These are phyloP conservation scores for Epizoanthus rinbou DNA, from an alignment of 92 coral and sea anemone genomes.

Conservation along the genomic window DNA sequence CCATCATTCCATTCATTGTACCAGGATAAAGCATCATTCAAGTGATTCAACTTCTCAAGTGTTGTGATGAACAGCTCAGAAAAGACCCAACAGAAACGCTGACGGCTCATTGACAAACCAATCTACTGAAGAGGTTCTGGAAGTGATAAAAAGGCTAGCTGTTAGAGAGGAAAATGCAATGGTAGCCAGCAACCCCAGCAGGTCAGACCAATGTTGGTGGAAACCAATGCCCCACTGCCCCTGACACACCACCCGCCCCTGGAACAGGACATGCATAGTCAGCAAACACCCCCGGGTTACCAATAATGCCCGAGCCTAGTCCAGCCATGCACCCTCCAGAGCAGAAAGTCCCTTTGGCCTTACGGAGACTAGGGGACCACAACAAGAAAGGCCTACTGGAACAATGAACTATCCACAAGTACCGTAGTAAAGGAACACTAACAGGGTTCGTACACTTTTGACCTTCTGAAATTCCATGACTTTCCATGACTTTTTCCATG, in stretches of 20 bases:
- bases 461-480: too few species aligned
- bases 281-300: not conserved
- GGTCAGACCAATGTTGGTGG: not conserved
- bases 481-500: too few species aligned
- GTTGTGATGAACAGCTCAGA: too few species aligned
- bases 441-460: too few species aligned
- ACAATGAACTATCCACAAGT: conserved; percentile 21
- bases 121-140: too few species aligned
- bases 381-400: conserved; percentile 31
- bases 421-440: not conserved
- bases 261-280: not conserved
- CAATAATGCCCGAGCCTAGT: not conserved
- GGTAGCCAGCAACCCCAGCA: not conserved
- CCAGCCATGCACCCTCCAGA: conserved; percentile 18
- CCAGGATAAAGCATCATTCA: too few species aligned
- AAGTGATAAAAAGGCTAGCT: too few species aligned
- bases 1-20: too few species aligned
- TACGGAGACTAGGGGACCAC: conserved; percentile 33
- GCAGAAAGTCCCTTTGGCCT: conserved; percentile 44
- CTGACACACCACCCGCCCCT: not conserved
- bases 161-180: too few species aligned
- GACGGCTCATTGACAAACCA: too few species aligned
- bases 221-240: not conserved
- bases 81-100: too few species aligned
- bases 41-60: too few species aligned